Evolutionary conservation across 2,888 invertebrate genomes (phyloP), one percentile per base, ranked within the genome.

Genomic region (Lepidochrysops patricia): DNA sequence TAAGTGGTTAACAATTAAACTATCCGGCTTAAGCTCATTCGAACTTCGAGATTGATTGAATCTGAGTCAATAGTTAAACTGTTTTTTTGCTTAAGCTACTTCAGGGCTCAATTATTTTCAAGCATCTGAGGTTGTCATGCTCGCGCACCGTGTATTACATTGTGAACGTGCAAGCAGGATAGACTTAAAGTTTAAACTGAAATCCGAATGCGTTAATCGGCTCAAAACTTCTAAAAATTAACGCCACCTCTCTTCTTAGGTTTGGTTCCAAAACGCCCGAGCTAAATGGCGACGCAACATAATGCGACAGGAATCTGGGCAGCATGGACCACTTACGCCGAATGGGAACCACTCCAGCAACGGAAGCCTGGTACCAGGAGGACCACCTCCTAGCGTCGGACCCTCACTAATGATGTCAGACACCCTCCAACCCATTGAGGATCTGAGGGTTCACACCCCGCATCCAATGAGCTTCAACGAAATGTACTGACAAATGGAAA

Each of bases 221-320:
- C n/a, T n/a, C n/a, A n/a, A n/a, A n/a, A n/a, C n/a, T n/a, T n/a
- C n/a, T n/a, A n/a, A n/a, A n/a, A n/a, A n/a, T 12, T 35, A 37
- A 57, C 3, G 37, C 27, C 34, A 37, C 9, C 7, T 48, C 54
- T 52, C 52, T 60, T 71, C 9, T 73, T 68, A 99, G 98, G 98
- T 99, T 1, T 99, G 99, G 99, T 99, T 99, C 84, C 99, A 99
- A 92, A 99, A 99, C 80, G 98, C 99, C 0, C 91, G 99, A 58
- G 99, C 99, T 35, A 99, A 99, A 89, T 99, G 98, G 96, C 93
- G 99, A 67, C 93, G 99, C 58, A 98, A 96, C 82, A 92, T 96
- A 78, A 95, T 96, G 94, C 89, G 96, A 57, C 96, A 96, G 75
- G 96, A 97, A 74, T 74, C 86, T 0, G 76, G 72, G 32, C 72